Percentiles rank a stretch among this genome's conserved stretches.
Conservation (phyloP, 2,797 vertebrate species). For the Enteromius treurensis region DNA sequence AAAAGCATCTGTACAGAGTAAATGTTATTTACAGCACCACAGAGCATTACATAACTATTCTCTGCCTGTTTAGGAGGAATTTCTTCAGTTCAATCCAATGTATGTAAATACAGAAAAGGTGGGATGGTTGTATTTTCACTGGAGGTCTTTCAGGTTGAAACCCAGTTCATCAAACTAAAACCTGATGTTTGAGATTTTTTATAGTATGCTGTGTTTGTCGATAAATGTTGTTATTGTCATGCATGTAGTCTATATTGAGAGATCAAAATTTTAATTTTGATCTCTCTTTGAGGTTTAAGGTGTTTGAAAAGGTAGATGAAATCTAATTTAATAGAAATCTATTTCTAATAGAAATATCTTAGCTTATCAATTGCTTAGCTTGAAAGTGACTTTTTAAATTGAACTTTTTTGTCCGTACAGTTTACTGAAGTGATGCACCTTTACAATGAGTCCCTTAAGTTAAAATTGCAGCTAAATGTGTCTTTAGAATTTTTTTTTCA, state of each 20-base stretch:
- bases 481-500: no score
- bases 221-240: not conserved
- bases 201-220: not conserved
- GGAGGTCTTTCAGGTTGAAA: constrained; percentile 9
- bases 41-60: constrained; percentile 4
- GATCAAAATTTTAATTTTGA: no score
- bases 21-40: constrained; percentile 14
- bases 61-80: constrained; percentile 4
- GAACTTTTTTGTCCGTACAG: not conserved
- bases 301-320: not conserved
- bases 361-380: not conserved
- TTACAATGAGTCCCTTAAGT: not conserved
- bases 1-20: constrained; percentile 9
- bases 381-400: not conserved
- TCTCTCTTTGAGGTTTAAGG: not conserved
- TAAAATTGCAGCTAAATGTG: not conserved
- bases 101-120: constrained; percentile 21
- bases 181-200: not conserved
- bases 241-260: not conserved
- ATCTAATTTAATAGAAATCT: not conserved
- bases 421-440: not conserved
- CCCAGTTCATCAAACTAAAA: not conserved
- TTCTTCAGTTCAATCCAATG: not conserved
- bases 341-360: no score
- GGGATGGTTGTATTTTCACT: constrained; percentile 1